Evolutionary conservation across 2,888 invertebrate genomes (phyloP), one percentile per base, ranked within the genome.

Genomic region (Hypomecis punctinalis): DNA sequence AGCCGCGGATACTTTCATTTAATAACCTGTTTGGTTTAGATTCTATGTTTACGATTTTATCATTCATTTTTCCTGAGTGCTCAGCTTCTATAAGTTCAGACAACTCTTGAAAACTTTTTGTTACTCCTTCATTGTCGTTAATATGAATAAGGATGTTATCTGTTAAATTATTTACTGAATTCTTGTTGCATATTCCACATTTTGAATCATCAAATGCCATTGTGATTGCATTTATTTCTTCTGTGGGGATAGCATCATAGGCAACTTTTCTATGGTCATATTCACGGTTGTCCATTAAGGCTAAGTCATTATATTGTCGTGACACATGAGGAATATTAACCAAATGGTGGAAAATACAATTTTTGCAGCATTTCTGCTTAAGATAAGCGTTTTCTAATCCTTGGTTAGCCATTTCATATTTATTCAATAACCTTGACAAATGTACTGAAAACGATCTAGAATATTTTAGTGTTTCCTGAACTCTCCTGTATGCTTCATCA

Each of bases 351-450:
- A 51, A 11, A 8, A 23, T 10, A 52, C 10, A 23, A 39, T 5
- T 63, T 61, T 42, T 33, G 37, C 74, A 59, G 4, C 47, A n/a
- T 13, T 13, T 13, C 10, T 23, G 23, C 40, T 74, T 79, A 60
- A 78, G 63, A 10, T 78, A 76, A 23, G 80, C 65, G 68, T 79
- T 83, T 65, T 80, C 70, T 66, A 85, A 84, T 62, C 85, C 81
- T 51, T 66, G 74, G 66, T 88, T 88, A 10, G 83, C 87, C 64
- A 75, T 82, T 75, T 89, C 83, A 72, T 83, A 88, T 61, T 76
- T 78, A 53, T 81, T 71, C 58, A 90, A 76, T 52, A 86, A 70
- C 60, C 70, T 69, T 9, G 76, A 60, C 11, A 88, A 67, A 13
- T 84, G 73, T n/a, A 66, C 53, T 56, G 85, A 80, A 73, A 81